Evolutionary conservation across 2,888 invertebrate species (phyloP).

Genomic region (Polia nebulosa): DNA sequence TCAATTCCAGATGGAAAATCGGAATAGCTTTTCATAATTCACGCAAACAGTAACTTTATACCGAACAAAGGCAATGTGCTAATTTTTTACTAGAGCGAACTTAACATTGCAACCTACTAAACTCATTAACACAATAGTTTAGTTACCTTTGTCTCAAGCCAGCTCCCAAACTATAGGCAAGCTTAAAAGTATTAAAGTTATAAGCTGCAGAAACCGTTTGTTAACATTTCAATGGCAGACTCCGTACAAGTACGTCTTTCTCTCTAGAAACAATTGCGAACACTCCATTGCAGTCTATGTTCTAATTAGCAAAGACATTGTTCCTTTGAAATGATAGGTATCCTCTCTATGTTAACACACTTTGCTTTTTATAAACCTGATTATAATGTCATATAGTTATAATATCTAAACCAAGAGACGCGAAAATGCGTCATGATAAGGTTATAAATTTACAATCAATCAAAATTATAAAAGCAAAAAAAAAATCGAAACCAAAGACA

Average conservation of each 20-base stretch:
- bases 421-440: too few relatives aligned
- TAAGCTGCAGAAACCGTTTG: neutral
- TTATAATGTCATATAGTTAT: too few relatives aligned
- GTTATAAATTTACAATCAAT: too few relatives aligned
- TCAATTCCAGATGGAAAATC: neutral
- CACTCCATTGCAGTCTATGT: constrained; percentile 18
- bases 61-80: too few relatives aligned
- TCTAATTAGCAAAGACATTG: constrained; percentile 20
- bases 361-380: neutral
- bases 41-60: too few relatives aligned
- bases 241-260: neutral
- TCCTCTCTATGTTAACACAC: neutral
- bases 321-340: neutral
- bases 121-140: neutral
- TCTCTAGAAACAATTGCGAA: constrained; percentile 24
- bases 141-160: neutral
- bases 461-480: too few relatives aligned
- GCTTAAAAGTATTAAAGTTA: constrained; percentile 2
- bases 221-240: constrained; percentile 5
- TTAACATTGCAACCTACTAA: too few relatives aligned
- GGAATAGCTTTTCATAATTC: neutral
- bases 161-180: neutral
- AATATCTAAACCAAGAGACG: too few relatives aligned
- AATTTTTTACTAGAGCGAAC: too few relatives aligned
- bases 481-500: too few relatives aligned